These are phyloP conservation scores for Aspidapion aeneum DNA, from an alignment of 2,888 invertebrate genomes.

Conservation along the genomic window DNA sequence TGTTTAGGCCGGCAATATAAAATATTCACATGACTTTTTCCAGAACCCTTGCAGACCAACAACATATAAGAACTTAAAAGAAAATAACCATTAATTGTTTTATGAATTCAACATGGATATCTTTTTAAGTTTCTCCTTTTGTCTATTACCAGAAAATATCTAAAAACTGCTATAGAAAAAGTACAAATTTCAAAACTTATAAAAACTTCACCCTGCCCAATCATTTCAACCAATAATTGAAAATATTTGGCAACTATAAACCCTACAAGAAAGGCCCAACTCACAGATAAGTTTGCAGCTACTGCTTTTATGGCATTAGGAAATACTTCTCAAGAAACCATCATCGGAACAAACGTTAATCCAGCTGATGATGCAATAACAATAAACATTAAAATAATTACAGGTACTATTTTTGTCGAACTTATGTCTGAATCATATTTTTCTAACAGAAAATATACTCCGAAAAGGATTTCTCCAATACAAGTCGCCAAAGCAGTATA, in stretches of 20 bases:
- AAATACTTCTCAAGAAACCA: conserved; percentile 78
- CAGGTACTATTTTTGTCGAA: conserved; percentile 67
- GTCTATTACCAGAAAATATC: conserved; percentile 73
- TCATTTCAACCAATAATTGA: conserved; percentile 51
- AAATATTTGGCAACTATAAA: conserved; percentile 74
- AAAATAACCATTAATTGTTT: too few relatives aligned
- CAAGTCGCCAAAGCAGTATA: not conserved
- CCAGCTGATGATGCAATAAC: conserved; percentile 70
- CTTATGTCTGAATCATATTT: conserved; percentile 44
- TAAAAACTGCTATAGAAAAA: conserved; percentile 64
- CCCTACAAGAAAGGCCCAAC: conserved; percentile 72
- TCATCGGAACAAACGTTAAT: conserved; percentile 78
- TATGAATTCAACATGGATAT: conserved; percentile 74
- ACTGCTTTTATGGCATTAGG: conserved; percentile 72
- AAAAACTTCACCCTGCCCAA: conserved; percentile 67
- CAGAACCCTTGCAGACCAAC: too few relatives aligned
- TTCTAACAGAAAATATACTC: not conserved
- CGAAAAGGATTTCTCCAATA: not conserved
- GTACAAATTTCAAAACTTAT: conserved; percentile 67
- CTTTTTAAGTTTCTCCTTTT: conserved; percentile 79
- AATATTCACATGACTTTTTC: too few relatives aligned
- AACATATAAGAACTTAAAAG: too few relatives aligned
- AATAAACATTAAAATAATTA: conserved; percentile 64
- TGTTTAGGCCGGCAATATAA: too few relatives aligned
- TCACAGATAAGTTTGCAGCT: conserved; percentile 71